Evolutionary conservation across 1,140 invertebrate genomes (phyloP).

Genomic region (Elymnias hypermnestra): DNA sequence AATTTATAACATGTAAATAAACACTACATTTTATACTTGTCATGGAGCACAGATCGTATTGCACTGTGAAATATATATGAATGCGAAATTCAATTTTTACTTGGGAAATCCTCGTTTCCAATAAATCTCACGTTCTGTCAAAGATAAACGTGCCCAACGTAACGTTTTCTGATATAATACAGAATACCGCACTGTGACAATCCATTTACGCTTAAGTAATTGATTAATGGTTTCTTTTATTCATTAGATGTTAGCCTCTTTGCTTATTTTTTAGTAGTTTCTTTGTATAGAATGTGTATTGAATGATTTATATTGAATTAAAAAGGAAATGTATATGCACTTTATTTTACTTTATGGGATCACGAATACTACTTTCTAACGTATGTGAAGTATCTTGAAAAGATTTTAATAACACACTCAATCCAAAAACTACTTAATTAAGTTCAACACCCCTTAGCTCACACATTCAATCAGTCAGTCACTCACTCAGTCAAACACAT

Average conservation of each 20-base stretch:
- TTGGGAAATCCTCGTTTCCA: not conserved
- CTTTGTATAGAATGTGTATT: no score
- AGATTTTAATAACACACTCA: no score
- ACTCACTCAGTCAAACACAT: no score
- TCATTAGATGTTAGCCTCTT: not conserved
- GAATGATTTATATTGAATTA: no score
- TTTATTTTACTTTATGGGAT: no score
- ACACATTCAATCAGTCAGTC: no score
- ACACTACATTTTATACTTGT: not conserved
- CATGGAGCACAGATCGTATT: not conserved
- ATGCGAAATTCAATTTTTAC: conserved; percentile 3
- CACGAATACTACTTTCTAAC: no score
- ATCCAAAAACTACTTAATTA: no score
- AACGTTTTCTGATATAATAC: conserved; percentile 14
- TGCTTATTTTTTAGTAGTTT: no score
- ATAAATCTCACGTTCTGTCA: conserved; percentile 1
- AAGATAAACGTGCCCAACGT: conserved; percentile 2
- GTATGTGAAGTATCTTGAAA: no score
- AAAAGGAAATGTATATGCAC: no score
- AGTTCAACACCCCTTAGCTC: no score
- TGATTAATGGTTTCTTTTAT: conserved; percentile 21
- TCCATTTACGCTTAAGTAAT: conserved; percentile 25
- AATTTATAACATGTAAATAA: not conserved
- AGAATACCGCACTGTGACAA: conserved; percentile 16
- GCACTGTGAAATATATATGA: not conserved